Evolutionary conservation across 2,888 invertebrate genomes (phyloP), one percentile per base, ranked within the genome.

Genomic region (Drosophila ustulata): DNA sequence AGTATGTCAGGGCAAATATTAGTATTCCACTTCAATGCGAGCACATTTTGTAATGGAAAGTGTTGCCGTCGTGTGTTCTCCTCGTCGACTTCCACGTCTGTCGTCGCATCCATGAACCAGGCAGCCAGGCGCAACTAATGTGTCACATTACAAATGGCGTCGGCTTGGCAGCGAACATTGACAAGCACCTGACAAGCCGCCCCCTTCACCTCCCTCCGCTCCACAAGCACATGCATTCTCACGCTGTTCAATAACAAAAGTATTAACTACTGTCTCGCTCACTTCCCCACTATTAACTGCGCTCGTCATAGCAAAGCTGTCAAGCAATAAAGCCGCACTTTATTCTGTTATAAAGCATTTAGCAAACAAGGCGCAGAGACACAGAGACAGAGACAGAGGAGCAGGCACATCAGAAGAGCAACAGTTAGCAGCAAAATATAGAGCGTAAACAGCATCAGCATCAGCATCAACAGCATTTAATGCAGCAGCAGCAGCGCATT

Each of bases 31-130:
- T 86, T 88, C 81, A 88, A 80, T 69, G 88, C 74, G 65, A 78
- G 81, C 88, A 88, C 88, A 88, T 80, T 88, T 88, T 86, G 88
- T 86, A 86, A 88, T 88, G 83, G 86, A 86, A 85, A 85, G 84
- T 88, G 82, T 80, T 77, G 80, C 18, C 18, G n/a, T 18, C 18
- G 18, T 18, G 18, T 18, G 18, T 49, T 39, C 61, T 57, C 11
- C 23, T 23, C 46, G 47, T 49, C 6, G 18, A 30, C 28, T 63
- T 51, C n/a, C 18, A 23, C 26, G 18, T 64, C 56, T 55, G 58
- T 61, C 66, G 51, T 34, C 50, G 59, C 66, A 87, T 82, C 80
- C 84, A 87, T 82, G 82, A 83, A 67, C 43, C 51, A 72, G 56
- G 64, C 79, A 84, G 64, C 82, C 67, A 75, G 76, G 84, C 87